Base-by-base conservation (phyloP, 2,888 invertebrate species). In the Stenolophus ochropezus region DNA sequence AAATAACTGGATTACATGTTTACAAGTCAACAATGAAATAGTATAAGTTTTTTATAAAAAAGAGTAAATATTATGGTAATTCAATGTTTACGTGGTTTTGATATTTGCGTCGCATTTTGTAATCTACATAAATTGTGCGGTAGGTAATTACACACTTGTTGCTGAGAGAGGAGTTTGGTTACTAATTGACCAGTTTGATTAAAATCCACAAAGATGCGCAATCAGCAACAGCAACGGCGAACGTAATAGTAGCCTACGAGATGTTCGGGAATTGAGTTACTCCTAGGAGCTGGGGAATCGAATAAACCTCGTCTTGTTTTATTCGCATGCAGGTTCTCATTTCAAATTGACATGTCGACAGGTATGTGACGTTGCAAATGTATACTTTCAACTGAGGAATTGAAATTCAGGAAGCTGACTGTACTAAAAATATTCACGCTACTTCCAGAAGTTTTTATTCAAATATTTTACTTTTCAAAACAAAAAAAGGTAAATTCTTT, bases 151-250 rank as follows among this genome's bases (percentile, higher is more conserved):
- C 16, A 65, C 3, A 53, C 25, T 65, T 65, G 58, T 65, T 65
- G 58, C 58, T 49, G 27, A 27, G 16, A 14, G 18, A 5, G 53
- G 53, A 18, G 14, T 14, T 16, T 16, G 21, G 23, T 58, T 21
- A 58, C 25, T 65, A 65, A 65, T 65, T 65, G 73, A 18, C 42
- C 20, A 42, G 73, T 73, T 73, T 73, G 21, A 73, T 75, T 75
- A 75, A 53, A 75, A 47, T 75, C 27, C 75, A 27, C 53, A 51
- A 53, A 27, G 27, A 65, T 65, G 27, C 16, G 27, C 65, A 65
- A 65, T 33, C 65, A 65, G 58, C 53, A 53, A 53, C 14, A 53
- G 53, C 16, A 53, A 18, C 20, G 58, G 6, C 20, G 20, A 21
- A n/a, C 21, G 58, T 58, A 58, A 65, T 65, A 27, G 65, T 33